Conservation (phyloP, 2,113 vertebrate genomes). For the Vulpes vulpes region DNA sequence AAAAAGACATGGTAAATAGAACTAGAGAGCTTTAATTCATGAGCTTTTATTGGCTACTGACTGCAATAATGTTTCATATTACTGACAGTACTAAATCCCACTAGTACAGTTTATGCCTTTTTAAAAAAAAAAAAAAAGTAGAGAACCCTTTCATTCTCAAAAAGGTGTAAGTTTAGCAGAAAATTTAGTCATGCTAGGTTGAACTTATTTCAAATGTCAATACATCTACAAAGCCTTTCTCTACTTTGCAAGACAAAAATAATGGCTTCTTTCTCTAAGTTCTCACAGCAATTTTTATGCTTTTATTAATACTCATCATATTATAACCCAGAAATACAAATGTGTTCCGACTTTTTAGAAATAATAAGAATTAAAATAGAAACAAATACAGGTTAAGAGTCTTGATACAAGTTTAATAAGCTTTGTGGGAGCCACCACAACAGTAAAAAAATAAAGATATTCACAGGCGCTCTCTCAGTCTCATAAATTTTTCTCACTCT, state of each 20-base stretch:
- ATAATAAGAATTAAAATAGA: neutral
- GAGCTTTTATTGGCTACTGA: neutral
- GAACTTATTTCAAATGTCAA: neutral
- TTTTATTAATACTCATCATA: neutral
- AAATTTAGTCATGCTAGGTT: neutral
- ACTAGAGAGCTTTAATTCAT: slow-evolving; percentile 12
- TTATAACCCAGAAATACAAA: neutral
- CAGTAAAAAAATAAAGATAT: neutral
- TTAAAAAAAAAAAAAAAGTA: neutral
- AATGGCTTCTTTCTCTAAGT: neutral
- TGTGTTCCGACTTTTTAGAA: neutral
- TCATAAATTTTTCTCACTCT: neutral
- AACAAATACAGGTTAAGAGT: neutral
- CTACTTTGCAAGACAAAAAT: neutral
- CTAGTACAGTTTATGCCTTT: neutral
- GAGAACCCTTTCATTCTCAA: neutral
- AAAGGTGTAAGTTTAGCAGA: neutral
- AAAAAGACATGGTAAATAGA: slow-evolving; percentile 4
- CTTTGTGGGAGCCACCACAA: neutral
- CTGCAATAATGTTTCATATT: neutral
- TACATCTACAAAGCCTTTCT: neutral
- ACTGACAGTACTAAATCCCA: neutral
- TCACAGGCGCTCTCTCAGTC: neutral
- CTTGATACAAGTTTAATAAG: neutral
- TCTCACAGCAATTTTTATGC: neutral